Percentiles rank a stretch among this genome's conserved stretches.
Evolutionary conservation across 37 sponge, comb jelly and placozoan genomes (phyloP).

Genomic region (Oopsacas minuta): DNA sequence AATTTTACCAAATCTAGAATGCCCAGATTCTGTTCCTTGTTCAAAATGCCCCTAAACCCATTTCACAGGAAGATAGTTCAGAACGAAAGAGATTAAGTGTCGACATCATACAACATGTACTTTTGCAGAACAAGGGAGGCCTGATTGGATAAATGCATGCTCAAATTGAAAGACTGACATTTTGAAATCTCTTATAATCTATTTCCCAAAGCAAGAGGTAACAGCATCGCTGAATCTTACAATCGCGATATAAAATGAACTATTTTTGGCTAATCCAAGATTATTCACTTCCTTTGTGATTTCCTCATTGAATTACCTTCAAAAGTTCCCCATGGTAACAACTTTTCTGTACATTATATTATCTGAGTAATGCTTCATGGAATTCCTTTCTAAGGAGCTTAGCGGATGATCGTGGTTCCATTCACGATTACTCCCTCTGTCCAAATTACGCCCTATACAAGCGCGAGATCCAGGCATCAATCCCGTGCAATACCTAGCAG

Average conservation of each 20-base stretch:
- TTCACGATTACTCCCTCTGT: neutral
- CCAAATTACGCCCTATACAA: neutral
- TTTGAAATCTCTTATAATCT: too few relatives aligned
- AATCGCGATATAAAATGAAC: neutral
- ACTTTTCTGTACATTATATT: neutral
- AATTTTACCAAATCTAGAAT: too few relatives aligned
- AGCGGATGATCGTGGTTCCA: neutral
- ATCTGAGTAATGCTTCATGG: neutral
- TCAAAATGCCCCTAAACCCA: too few relatives aligned
- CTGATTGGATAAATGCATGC: too few relatives aligned
- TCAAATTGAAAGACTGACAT: too few relatives aligned
- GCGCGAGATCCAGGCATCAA: neutral
- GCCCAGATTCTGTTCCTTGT: too few relatives aligned
- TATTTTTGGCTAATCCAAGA: neutral
- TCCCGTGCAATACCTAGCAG: neutral
- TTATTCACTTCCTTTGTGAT: neutral
- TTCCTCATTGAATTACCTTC: neutral
- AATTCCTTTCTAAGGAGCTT: neutral
- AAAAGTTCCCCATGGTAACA: slow-evolving; percentile 5
- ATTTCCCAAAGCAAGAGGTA: too few relatives aligned
- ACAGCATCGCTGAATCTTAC: too few relatives aligned
- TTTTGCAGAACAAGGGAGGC: too few relatives aligned
- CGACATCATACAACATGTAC: too few relatives aligned
- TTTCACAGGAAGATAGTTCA: too few relatives aligned
- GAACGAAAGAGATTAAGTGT: too few relatives aligned